Evolutionary conservation across 2,888 invertebrate genomes (phyloP), one percentile per base, ranked within the genome.

Genomic region (Pecten maximus): DNA sequence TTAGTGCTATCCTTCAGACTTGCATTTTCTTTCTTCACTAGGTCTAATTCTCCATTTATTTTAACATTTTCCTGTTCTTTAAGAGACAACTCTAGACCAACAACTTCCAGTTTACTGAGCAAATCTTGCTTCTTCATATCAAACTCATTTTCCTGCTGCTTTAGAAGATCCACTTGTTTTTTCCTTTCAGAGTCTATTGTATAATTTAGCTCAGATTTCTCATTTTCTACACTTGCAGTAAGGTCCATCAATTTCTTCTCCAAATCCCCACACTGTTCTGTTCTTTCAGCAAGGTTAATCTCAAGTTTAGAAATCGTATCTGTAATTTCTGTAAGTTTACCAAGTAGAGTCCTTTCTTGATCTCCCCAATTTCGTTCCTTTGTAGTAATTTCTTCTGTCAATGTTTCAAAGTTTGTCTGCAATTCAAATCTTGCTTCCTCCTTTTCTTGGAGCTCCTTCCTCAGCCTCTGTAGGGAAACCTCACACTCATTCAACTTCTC

Each of bases 1-100:
- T 92, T 91, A 3, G 91, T 60, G 35, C 91, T 19, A 91, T 93
- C 93, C 90, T 94, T 93, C 86, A 93, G 50, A 6, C 74, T 48
- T n/a, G 88, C 35, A 40, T 92, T 88, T 88, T 93, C 93, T 40
- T 39, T 39, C n/a, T 90, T 91, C 23, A 91, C 23, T n/a, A 87
- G 4, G 88, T 88, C 86, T 10, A 91, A 40, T 50, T 92, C 90
- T n/a, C 40, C 19, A 88, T 88, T 88, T 39, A 88, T 48, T 23
- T 89, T 89, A 40, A 92, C 90, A 90, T 91, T 92, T 19, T 88
- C 90, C 23, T 40, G 50, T 87, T 86, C 89, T 19, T 40, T 39
- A 44, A 93, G 91, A 39, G 90, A 87, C 35, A 92, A 40, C 4
- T 87, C 60, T 40, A 91, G 90, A 10, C 89, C 88, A 35, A 93